These are phyloP conservation scores for Myotis planiceps DNA, from an alignment of 2,797 vertebrate genomes.

Conservation along the genomic window DNA sequence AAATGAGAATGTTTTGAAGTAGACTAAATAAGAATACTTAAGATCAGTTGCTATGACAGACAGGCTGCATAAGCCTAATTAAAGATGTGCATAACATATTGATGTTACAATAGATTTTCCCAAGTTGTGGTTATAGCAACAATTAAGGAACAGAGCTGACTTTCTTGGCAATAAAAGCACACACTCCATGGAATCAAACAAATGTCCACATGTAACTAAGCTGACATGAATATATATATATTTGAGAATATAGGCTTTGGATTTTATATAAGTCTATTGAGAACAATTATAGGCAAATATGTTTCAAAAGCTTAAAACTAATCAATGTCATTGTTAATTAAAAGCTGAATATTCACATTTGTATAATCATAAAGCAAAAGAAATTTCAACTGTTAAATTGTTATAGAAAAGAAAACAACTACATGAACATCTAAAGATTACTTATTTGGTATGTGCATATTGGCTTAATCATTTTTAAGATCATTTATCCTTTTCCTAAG, in stretches of 20 bases:
- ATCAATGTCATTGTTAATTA: conserved; percentile 73
- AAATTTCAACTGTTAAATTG: conserved; percentile 45
- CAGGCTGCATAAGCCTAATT: conserved; percentile 76
- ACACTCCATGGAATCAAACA: conserved; percentile 53
- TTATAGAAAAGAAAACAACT: conserved; percentile 43
- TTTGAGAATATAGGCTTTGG: conserved; percentile 45
- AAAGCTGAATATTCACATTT: conserved; percentile 61
- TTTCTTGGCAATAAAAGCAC: conserved; percentile 62
- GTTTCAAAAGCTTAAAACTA: conserved; percentile 54
- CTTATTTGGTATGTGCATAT: neutral
- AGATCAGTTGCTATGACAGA: conserved; percentile 74
- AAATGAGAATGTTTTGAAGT: conserved; percentile 50
- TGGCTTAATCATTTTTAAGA: conserved; percentile 26
- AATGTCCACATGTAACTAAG: conserved; percentile 63
- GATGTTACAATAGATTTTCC: conserved; percentile 83
- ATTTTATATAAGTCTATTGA: conserved; percentile 49
- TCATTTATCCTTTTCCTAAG: conserved; percentile 34
- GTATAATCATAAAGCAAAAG: conserved; percentile 48
- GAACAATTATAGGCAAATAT: conserved; percentile 72
- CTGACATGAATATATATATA: neutral
- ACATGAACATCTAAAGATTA: conserved; percentile 48
- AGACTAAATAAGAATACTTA: conserved; percentile 65
- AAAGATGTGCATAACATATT: conserved; percentile 79
- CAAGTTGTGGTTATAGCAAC: conserved; percentile 85
- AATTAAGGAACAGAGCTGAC: conserved; percentile 76